phyloP scores from a whole-genome alignment of 2,888 invertebrate genomes.

The Candidula unifasciata region DNA sequence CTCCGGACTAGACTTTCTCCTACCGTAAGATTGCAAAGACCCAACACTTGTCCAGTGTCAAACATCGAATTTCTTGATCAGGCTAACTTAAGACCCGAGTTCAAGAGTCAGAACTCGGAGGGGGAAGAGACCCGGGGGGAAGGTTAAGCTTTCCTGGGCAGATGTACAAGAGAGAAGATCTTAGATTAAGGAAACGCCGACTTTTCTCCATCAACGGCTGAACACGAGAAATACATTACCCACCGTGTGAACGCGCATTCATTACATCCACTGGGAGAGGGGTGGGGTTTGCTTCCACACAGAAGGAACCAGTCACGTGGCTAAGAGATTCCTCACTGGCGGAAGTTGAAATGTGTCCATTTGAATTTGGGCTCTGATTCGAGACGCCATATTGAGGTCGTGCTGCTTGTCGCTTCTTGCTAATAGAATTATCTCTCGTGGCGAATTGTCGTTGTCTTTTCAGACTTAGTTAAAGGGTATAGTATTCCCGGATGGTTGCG shows the following conservation, averaged over 20 bases:
- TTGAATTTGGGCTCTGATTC: not conserved
- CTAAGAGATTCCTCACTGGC: not conserved
- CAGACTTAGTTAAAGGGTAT: no score
- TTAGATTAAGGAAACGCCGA: not conserved
- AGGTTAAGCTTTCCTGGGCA: not conserved
- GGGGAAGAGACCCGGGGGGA: not conserved
- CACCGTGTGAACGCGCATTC: slow-evolving; percentile 35
- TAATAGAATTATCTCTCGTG: not conserved
- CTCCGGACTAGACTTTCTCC: no score
- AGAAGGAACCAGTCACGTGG: not conserved
- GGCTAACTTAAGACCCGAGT: not conserved
- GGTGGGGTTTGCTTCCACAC: not conserved
- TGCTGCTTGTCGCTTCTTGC: not conserved
- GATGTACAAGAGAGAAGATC: slow-evolving; percentile 6
- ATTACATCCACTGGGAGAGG: not conserved
- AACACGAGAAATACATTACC: slow-evolving; percentile 39
- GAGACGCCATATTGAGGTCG: not conserved
- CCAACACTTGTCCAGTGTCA: not conserved
- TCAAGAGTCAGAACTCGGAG: not conserved
- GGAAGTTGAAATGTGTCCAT: not conserved
- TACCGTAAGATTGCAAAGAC: not conserved
- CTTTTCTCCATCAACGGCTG: not conserved
- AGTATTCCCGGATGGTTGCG: no score
- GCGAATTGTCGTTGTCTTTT: no score
- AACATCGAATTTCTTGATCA: not conserved